Conservation (phyloP, 53 echinoderm and acorn worm genomes). For the Holothuria leucospilota region DNA sequence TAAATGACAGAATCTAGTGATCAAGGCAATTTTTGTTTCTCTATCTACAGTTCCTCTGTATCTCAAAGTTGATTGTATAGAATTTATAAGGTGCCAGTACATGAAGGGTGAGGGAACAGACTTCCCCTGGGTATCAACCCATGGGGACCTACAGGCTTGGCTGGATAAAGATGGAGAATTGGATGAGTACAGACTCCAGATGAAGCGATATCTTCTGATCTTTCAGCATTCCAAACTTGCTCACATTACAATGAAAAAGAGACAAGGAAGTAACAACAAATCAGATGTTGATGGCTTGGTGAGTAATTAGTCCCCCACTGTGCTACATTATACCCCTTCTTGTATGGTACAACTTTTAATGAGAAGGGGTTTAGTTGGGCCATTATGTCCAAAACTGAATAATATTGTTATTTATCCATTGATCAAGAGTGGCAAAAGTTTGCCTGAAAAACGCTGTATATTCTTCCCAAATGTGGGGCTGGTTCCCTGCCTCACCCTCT, state of each 20-base stretch:
- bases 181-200: background rate
- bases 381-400: too few species aligned
- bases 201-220: slow-evolving; percentile 17
- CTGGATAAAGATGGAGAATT: background rate
- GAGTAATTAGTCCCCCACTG: background rate
- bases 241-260: background rate
- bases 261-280: background rate
- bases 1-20: too few species aligned
- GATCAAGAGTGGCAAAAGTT: too few species aligned
- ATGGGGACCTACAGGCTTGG: background rate
- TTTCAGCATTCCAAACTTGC: slow-evolving; percentile 5
- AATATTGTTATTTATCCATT: too few species aligned
- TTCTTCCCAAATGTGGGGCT: too few species aligned
- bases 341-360: too few species aligned
- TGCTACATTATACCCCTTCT: too few species aligned
- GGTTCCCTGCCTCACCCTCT: too few species aligned
- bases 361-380: too few species aligned
- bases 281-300: background rate
- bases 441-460: too few species aligned
- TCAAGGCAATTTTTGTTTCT: background rate
- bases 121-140: background rate
- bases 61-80: slow-evolving; percentile 14
- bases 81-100: background rate
- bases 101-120: background rate
- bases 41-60: background rate